Base-by-base conservation (phyloP, 2,797 vertebrate species). In the Coendou prehensilis region DNA sequence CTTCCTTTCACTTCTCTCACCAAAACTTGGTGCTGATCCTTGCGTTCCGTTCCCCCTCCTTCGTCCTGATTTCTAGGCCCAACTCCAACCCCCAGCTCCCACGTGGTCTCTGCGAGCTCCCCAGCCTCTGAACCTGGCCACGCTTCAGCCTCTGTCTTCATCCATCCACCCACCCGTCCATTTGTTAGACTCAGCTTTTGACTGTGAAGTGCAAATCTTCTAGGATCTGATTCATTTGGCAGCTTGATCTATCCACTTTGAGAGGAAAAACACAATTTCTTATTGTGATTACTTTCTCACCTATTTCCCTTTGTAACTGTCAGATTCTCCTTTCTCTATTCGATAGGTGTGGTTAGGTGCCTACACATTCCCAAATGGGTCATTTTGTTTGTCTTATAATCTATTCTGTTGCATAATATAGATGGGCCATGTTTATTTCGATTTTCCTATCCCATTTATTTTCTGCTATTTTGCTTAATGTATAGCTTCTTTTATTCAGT, bases 391-490 rank as follows among this genome's bases (percentile, higher is more conserved):
- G 47, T 22, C 37, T 75, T 75, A 33, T 37, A 22, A 45, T 63
- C 67, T 76, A 14, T 52, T n/a, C 41, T 18, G 81, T 33, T 20
- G 64, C 8, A 22, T 37, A 41, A 90, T 18, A 11, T 11, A 56
- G 23, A 47, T 56, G 52, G 50, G 6, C 17, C 0, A 1, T 57
- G 26, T 23, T 67, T 84, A 73, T 41, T 15, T 63, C 9, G 13
- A 22, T 41, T 73, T 75, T 14, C 47, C 41, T 37, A 59, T 23
- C 7, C 41, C 87, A 69, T 69, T 78, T 59, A 59, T 90, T 67
- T 89, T 41, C 52, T 94, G 52, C 63, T 78, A 33, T n/a, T 89
- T 89, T 90, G 71, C 52, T 90, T 50, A n/a, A 30, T 17, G 23
- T 41, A 3, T 50, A 26, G 33, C 9, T 84, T 50, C 59, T 45